Percentiles rank a stretch among this genome's conserved stretches.
These are phyloP conservation scores for Axinella damicornis DNA, from an alignment of 37 sponge, comb jelly and placozoan species.

Conservation along the genomic window DNA sequence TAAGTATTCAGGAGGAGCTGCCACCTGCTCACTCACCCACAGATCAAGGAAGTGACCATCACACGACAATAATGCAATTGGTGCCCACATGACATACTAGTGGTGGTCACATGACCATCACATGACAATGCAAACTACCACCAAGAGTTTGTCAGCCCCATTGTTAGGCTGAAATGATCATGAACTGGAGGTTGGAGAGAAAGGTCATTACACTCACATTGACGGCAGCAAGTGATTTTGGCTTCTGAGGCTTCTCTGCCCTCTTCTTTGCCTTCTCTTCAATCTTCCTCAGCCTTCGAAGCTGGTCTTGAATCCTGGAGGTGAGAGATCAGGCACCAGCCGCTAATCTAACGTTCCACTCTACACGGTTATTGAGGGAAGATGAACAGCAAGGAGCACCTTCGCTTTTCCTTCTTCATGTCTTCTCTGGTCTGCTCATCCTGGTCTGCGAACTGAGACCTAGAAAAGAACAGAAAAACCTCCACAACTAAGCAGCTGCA, in stretches of 20 bases:
- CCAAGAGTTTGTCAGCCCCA: no score
- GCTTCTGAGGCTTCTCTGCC: slow-evolving; percentile 76
- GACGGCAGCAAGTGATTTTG: slow-evolving; percentile 82
- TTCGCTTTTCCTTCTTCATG: slow-evolving; percentile 92
- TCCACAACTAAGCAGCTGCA: no score
- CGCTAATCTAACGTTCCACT: no score
- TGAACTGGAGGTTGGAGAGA: no score
- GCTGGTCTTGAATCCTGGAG: slow-evolving; percentile 88
- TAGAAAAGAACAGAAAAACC: background rate
- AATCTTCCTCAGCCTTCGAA: slow-evolving; percentile 82
- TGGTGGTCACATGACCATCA: no score
- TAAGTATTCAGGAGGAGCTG: slow-evolving; percentile 29
- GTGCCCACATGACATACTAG: no score
- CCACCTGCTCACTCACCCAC: no score
- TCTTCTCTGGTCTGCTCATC: slow-evolving; percentile 94
- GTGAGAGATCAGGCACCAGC: background rate
- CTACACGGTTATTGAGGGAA: no score
- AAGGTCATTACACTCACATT: slow-evolving; percentile 56
- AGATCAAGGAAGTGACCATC: no score
- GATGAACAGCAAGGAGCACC: slow-evolving; percentile 24
- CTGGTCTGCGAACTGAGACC: slow-evolving; percentile 80
- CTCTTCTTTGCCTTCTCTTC: slow-evolving; percentile 81
- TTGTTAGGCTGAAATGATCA: no score
- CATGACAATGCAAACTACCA: no score
- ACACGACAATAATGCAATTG: no score